A percentile compares a stretch with the other conserved stretches of the same genome.
These are phyloP conservation scores for Eriocheir sinensis DNA, from an alignment of 1,140 invertebrate species.

Conservation along the genomic window DNA sequence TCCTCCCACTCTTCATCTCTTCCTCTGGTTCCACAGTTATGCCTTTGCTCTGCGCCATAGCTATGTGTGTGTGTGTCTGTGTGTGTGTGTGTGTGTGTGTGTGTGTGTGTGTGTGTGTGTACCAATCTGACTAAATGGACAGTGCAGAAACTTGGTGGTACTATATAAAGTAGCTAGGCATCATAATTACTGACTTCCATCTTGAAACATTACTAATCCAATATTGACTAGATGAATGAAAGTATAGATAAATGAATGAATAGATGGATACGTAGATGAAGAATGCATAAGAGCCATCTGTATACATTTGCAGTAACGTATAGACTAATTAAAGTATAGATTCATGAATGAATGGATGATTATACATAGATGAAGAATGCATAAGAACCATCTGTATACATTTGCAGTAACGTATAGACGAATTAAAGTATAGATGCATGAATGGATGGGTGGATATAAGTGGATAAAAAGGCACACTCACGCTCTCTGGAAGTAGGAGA, in stretches of 20 bases:
- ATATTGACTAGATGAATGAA: neutral
- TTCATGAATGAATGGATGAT: neutral
- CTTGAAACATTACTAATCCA: neutral
- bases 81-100: neutral
- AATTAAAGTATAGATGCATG: neutral
- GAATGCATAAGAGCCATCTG: neutral
- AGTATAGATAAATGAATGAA: neutral
- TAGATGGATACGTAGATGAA: neutral
- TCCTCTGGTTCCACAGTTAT: neutral
- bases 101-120: neutral
- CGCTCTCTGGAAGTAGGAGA: conserved; percentile 26
- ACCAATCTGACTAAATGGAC: too few relatives aligned
- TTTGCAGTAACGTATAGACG: neutral
- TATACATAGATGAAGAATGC: too few relatives aligned
- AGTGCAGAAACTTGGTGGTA: neutral
- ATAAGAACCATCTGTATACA: neutral
- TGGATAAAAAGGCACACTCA: neutral
- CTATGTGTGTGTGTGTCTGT: neutral
- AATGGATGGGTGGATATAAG: neutral
- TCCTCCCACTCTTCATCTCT: neutral
- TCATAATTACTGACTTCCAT: neutral
- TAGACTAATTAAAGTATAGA: neutral
- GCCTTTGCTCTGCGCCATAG: neutral
- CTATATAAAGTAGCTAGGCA: neutral
- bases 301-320: neutral